A percentile compares a stretch with the other conserved stretches of the same genome.
These are phyloP conservation scores for Syngnathus acus DNA, from an alignment of 2,797 vertebrate species.

Conservation along the genomic window DNA sequence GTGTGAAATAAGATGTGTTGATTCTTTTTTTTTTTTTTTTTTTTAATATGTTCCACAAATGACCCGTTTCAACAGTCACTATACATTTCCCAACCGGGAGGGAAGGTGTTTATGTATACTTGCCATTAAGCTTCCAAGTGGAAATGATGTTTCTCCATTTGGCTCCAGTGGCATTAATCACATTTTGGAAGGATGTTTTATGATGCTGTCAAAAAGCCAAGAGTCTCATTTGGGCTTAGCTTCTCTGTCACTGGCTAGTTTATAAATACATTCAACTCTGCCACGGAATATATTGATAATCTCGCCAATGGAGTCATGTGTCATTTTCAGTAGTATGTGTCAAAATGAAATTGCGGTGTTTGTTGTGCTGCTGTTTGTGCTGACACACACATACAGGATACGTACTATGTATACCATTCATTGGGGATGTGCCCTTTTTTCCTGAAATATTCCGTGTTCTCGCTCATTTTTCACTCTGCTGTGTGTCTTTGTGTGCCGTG, in stretches of 20 bases:
- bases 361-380: slow-evolving; percentile 23
- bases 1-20: background rate
- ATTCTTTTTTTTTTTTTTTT: background rate
- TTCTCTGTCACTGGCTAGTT: background rate
- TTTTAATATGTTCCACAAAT: background rate
- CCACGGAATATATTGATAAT: slow-evolving; percentile 24
- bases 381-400: slow-evolving; percentile 17
- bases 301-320: slow-evolving; percentile 4
- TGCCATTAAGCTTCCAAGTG: slow-evolving; percentile 13
- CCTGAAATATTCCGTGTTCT: slow-evolving; percentile 17
- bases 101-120: background rate
- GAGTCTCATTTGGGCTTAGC: background rate
- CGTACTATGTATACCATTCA: slow-evolving; percentile 10
- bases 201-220: slow-evolving; percentile 35
- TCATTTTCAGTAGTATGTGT: slow-evolving; percentile 39
- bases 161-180: slow-evolving; percentile 35
- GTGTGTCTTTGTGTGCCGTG: slow-evolving; percentile 5
- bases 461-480: slow-evolving; percentile 14
- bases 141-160: slow-evolving; percentile 23
- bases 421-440: slow-evolving; percentile 19
- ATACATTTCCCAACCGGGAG: background rate
- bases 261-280: slow-evolving; percentile 10
- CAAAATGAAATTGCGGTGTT: slow-evolving; percentile 36
- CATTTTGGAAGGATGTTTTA: slow-evolving; percentile 39
- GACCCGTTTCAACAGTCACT: background rate